Evolutionary conservation across 2,888 invertebrate genomes (phyloP).

Genomic region (Acleris literana): DNA sequence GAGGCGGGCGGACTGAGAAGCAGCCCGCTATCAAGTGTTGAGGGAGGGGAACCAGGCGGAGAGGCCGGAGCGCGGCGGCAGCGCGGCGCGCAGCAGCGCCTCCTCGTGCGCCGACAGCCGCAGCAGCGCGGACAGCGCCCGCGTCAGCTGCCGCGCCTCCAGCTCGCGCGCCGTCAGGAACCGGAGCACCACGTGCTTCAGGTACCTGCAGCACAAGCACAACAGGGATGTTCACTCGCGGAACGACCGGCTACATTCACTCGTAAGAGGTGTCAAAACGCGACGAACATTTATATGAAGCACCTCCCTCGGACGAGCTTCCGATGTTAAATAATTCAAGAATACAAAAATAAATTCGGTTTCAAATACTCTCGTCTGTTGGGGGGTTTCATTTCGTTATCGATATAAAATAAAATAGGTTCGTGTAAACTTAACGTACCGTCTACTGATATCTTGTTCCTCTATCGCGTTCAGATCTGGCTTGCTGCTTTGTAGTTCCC

Average conservation of each 20-base stretch:
- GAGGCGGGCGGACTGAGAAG: too few species aligned
- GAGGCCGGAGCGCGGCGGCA: constrained; percentile 57
- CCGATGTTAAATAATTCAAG: too few species aligned
- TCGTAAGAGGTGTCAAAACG: too few species aligned
- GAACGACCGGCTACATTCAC: background rate
- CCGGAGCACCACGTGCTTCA: constrained; percentile 96
- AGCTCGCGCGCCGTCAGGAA: constrained; percentile 94
- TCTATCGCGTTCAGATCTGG: constrained; percentile 83
- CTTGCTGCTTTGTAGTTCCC: constrained; percentile 89
- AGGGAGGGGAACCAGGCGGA: too few species aligned
- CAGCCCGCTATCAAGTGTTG: too few species aligned
- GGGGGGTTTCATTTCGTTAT: too few species aligned
- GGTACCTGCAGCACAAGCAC: constrained; percentile 77
- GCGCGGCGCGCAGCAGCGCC: constrained; percentile 90
- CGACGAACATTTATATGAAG: too few species aligned
- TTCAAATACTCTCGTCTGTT: too few species aligned
- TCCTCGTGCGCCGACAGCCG: constrained; percentile 94
- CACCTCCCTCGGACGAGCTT: too few species aligned
- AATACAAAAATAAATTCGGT: too few species aligned
- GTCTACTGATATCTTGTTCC: constrained; percentile 86
- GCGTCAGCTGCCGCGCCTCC: constrained; percentile 94
- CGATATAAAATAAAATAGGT: background rate
- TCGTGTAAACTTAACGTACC: constrained; percentile 51
- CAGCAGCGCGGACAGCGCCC: constrained; percentile 92
- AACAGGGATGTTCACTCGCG: background rate